Percentiles rank a stretch among this genome's conserved stretches.
Conservation (phyloP, 2,113 vertebrate species). For the Bos taurus region ARS-UCD2.0 NC_037339.1:19562001-19562500, state of each 20-base stretch:
- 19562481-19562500: neutral
- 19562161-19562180: neutral
- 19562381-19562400: neutral
- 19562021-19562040: neutral
- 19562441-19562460: neutral
- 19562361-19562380: neutral
- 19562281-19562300: neutral
- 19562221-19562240: neutral
- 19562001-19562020: neutral
- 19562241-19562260: neutral
- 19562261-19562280: neutral
- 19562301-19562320: neutral
- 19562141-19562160: neutral
- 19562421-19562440: neutral
- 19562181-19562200: neutral
- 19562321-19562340: neutral
- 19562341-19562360: neutral
- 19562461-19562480: neutral
- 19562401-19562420: neutral
- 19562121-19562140: neutral
- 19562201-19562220: neutral
- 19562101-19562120: neutral
- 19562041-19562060: neutral
- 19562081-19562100: neutral
- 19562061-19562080: neutral